Percentiles rank a stretch among this genome's conserved stretches.
Conservation (phyloP, 1,140 invertebrate genomes). For the Drosophila littoralis region DNA sequence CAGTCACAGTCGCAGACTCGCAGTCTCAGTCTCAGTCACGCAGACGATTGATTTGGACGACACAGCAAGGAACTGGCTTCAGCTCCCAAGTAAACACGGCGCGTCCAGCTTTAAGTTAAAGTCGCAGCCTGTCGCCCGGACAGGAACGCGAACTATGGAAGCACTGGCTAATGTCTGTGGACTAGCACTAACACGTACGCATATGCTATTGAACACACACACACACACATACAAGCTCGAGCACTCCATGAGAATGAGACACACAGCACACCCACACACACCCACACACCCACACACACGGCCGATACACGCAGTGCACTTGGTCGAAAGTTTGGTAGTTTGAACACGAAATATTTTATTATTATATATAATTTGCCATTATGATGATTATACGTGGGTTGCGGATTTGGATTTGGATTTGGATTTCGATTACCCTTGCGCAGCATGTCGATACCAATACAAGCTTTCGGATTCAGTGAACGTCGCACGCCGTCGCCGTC, state of each 20-base stretch:
- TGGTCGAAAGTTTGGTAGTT: conserved; percentile 68
- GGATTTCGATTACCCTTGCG: conserved; percentile 31
- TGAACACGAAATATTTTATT: conserved; percentile 81
- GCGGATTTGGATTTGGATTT: conserved; percentile 27
- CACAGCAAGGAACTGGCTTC: conserved; percentile 43
- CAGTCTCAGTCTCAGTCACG: conserved; percentile 53
- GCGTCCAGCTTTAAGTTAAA: conserved; percentile 15
- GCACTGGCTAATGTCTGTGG: conserved; percentile 19
- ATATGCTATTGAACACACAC: conserved; percentile 58
- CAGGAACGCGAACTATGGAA: not conserved
- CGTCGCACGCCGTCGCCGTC: conserved; percentile 23
- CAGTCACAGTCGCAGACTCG: conserved; percentile 4
- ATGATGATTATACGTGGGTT: conserved; percentile 77
- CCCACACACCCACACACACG: conserved; percentile 14
- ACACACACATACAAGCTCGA: conserved; percentile 15
- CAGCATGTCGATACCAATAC: not conserved
- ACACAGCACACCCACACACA: conserved; percentile 17
- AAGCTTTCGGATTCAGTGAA: conserved; percentile 53
- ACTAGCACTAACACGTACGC: conserved; percentile 66
- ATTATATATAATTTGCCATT: conserved; percentile 83
- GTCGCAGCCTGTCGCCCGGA: not conserved
- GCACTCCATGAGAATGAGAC: not conserved
- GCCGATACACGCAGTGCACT: not conserved
- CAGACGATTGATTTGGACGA: conserved; percentile 74
- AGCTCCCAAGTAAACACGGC: conserved; percentile 37